Evolutionary conservation across 2,113 vertebrate species (phyloP), one percentile per base, ranked within the genome.

Genomic region (Antechinus stuartii): DNA sequence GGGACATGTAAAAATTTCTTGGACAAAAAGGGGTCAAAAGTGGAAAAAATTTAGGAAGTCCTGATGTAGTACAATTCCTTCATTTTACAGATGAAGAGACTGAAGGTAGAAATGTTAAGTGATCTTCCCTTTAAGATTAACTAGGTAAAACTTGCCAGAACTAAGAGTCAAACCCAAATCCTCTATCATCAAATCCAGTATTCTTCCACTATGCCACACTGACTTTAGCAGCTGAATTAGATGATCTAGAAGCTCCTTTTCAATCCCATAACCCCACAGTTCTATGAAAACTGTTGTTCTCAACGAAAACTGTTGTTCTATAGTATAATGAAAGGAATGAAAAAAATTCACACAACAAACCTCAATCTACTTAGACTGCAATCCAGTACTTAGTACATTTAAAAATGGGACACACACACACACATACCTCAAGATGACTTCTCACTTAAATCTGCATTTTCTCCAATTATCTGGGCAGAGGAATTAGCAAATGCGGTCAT

Each of bases 381-480:
- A 95, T 57, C 50, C 94, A 95, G 68, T 2, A 23, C 54, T 92
- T 54, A 30, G 95, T 12, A 94, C 19, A 55, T 76, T 93, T 95
- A 35, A 54, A 96, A 95, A 93, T 49, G 68, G 95, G 92, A 93
- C 55, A 7, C 7, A 91, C 55, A 95, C 93, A 91, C 53, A 95
- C 92, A 97, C 95, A 92, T 54, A 57, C 91, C 61, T 93, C 76
- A 55, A 95, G n/a, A 76, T 94, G 93, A 90, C 68, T 76, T 46
- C 56, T 93, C 61, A 2, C 8, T 96, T 92, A 42, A 91, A 89
- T 95, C 91, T 94, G 94, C 94, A 97, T 96, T 97, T 97, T 95
- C 96, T 93, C 95, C 10, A 96, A 56, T 90, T 54, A 93, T 68
- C 49, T 90, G 50, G 89, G 93, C 54, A 96, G 89, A 96, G 94